Conservation (phyloP, 2,888 invertebrate species). For the Apeira syringaria region DNA sequence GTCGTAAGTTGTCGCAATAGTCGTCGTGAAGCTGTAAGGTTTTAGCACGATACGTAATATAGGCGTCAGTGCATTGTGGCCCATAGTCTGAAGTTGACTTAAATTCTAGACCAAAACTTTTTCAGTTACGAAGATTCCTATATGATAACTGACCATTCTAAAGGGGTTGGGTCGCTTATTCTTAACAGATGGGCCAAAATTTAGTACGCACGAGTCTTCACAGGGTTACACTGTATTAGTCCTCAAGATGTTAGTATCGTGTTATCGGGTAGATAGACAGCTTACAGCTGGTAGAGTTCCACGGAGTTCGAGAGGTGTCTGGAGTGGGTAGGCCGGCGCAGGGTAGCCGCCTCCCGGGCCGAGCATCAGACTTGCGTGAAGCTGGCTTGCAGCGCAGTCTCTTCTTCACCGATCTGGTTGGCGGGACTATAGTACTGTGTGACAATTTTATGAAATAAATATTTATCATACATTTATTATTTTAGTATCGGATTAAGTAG, state of each 20-base stretch:
- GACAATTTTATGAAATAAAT: no score
- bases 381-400: slow-evolving; percentile 90
- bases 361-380: slow-evolving; percentile 92
- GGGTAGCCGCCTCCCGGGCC: slow-evolving; percentile 58
- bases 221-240: background rate
- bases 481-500: no score
- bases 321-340: slow-evolving; percentile 61
- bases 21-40: slow-evolving; percentile 1
- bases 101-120: no score
- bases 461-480: no score
- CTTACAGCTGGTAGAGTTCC: slow-evolving; percentile 68
- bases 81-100: background rate
- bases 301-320: slow-evolving; percentile 51
- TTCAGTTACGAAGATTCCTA: background rate
- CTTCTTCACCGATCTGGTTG: slow-evolving; percentile 87
- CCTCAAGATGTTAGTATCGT: slow-evolving; percentile 4
- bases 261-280: slow-evolving; percentile 10
- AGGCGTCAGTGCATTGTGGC: background rate
- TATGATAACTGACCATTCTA: no score
- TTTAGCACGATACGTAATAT: background rate
- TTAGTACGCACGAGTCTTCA: background rate
- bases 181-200: background rate
- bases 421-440: slow-evolving; percentile 93
- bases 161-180: no score
- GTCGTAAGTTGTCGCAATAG: background rate